Base-by-base conservation (phyloP, 1,140 invertebrate genomes). In the Callitettix versicolor region DNA sequence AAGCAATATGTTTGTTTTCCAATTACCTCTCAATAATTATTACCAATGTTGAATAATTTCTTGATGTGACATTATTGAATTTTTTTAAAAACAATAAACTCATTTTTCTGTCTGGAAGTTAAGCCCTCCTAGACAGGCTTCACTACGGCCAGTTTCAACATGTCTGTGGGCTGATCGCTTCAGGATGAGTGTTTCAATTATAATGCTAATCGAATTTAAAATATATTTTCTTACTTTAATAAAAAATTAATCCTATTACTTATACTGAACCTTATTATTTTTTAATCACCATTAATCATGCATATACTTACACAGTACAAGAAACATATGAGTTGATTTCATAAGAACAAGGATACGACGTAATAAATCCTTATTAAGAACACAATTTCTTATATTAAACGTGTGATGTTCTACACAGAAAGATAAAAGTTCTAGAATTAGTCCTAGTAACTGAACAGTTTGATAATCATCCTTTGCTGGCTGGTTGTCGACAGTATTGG, bases 331-430 rank as follows among this genome's bases (percentile, higher is more conserved):
- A 66, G 85, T 90, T 24, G 95, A 98, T 71, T 95, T 94, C 86
- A 98, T 94, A 42, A 98, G 77, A 56, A 98, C 91, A 58, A 98
- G 76, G 69, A 99, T 92, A 71, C 89, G 81, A 68, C 89, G 83
- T 49, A 99, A 78, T 58, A 99, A 77, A 76, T 99, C 94, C 76
- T 95, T 97, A 71, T 92, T 92, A 61, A 98, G 80, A 69, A 98
- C 89, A 72, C 92, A 98, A 67, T 95, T 97, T 70, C 97, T 97
- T 67, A 98, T 96, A 71, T 98, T 94, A 76, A 95, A 98, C 43
- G 90, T 91, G 73, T 99, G 97, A 77, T 98, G 95, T 73, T 99
- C 96, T n/a, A 99, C 93, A 73, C 95, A 99, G 72, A 99, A 99
- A n/a, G 92, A 91, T 48, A 99, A 75, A 60, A 99, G 74, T 70